These are phyloP conservation scores for Onychostoma macrolepis DNA, from an alignment of 2,113 vertebrate species.

Conservation along the genomic window DNA sequence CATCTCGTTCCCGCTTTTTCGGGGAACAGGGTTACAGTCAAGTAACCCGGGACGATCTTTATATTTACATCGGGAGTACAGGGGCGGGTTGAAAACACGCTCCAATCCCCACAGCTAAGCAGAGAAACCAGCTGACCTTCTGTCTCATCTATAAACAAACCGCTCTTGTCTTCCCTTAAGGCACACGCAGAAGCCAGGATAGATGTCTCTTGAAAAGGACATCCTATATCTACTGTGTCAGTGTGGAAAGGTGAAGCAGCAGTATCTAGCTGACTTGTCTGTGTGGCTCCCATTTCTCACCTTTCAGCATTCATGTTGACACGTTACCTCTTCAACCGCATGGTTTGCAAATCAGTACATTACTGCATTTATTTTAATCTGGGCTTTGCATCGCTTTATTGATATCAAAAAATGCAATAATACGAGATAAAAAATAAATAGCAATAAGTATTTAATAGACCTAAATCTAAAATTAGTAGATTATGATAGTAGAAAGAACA, in stretches of 20 bases:
- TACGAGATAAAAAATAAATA: background rate
- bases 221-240: slow-evolving; percentile 17
- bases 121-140: slow-evolving; percentile 60
- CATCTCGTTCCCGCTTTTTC: too few species aligned
- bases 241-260: slow-evolving; percentile 43
- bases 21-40: too few species aligned
- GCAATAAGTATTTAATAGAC: background rate
- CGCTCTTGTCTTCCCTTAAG: slow-evolving; percentile 56
- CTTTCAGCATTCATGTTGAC: slow-evolving; percentile 38
- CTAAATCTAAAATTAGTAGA: too few species aligned
- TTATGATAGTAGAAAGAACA: too few species aligned
- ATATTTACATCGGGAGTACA: slow-evolving; percentile 75
- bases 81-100: slow-evolving; percentile 49
- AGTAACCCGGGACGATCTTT: too few species aligned
- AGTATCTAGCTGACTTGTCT: slow-evolving; percentile 34
- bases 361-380: background rate
- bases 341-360: background rate
- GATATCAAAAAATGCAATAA: background rate
- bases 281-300: slow-evolving; percentile 24
- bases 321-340: background rate
- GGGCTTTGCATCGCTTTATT: background rate
- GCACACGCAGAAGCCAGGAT: slow-evolving; percentile 51
- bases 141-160: slow-evolving; percentile 73
- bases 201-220: slow-evolving; percentile 38
- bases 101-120: slow-evolving; percentile 31